phyloP scores from a whole-genome alignment of 1,140 invertebrate species.

The Lethrus apterus region DNA sequence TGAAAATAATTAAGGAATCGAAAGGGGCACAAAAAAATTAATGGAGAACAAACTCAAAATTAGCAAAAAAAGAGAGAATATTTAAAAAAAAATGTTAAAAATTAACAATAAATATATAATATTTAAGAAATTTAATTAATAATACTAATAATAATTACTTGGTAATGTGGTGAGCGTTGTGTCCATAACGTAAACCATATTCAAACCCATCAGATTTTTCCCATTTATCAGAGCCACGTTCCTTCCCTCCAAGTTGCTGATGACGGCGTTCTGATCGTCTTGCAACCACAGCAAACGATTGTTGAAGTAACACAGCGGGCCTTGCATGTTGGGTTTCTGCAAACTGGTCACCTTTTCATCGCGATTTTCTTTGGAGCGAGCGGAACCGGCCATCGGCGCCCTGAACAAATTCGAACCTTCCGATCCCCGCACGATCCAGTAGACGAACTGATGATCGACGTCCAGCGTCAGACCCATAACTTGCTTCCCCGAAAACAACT shows the following conservation, averaged over 20 bases:
- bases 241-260: conserved; percentile 68
- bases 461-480: conserved; percentile 79
- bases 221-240: conserved; percentile 66
- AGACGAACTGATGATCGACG: conserved; percentile 61
- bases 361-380: conserved; percentile 11
- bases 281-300: conserved; percentile 73
- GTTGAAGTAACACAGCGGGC: conserved; percentile 70
- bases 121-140: no score
- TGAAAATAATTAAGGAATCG: no score
- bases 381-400: conserved; percentile 53
- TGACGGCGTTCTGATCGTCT: conserved; percentile 63
- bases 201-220: conserved; percentile 53
- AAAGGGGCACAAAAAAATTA: no score
- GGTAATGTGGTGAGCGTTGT: conserved; percentile 53
- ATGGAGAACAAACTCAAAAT: no score
- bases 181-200: conserved; percentile 66
- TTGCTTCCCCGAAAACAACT: conserved; percentile 72
- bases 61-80: no score
- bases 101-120: no score
- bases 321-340: conserved; percentile 47
- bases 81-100: no score
- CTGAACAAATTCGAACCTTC: conserved; percentile 65
- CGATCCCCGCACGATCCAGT: conserved; percentile 71
- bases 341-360: conserved; percentile 41
- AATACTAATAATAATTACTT: conserved; percentile 33